Evolutionary conservation across 2,888 invertebrate species (phyloP).

Genomic region (Torymus aiolomorphi): DNA sequence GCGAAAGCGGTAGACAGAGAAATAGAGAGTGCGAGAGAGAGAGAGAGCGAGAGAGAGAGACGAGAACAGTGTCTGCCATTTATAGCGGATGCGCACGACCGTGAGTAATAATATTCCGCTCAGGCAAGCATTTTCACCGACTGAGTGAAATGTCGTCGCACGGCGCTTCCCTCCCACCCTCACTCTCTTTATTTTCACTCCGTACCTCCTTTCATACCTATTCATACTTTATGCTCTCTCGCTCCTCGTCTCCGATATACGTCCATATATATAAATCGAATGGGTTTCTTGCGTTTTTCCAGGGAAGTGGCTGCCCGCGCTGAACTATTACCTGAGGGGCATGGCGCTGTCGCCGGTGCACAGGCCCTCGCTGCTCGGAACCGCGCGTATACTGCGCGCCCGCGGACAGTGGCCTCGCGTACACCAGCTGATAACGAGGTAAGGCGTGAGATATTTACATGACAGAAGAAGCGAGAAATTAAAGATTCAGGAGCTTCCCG

Average conservation of each 20-base stretch:
- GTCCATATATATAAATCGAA: constrained; percentile 55
- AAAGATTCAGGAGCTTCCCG: too few species aligned
- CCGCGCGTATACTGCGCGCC: constrained; percentile 80
- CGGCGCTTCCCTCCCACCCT: too few species aligned
- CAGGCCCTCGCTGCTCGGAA: constrained; percentile 79
- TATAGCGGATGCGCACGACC: too few species aligned
- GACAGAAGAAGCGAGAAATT: not conserved
- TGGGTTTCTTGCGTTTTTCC: constrained; percentile 58
- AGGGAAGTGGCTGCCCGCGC: constrained; percentile 78
- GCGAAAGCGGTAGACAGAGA: too few species aligned
- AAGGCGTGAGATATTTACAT: constrained; percentile 48
- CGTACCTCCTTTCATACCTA: too few species aligned
- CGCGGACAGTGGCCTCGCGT: constrained; percentile 82
- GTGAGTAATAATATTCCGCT: too few species aligned
- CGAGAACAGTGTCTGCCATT: too few species aligned
- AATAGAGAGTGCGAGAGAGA: too few species aligned
- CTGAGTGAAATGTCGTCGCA: too few species aligned
- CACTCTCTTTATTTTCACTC: too few species aligned
- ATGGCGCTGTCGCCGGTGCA: constrained; percentile 78
- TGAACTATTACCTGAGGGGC: constrained; percentile 79
- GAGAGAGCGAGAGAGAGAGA: too few species aligned
- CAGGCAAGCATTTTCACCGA: too few species aligned
- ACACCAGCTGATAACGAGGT: constrained; percentile 83
- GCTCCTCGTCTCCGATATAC: constrained; percentile 50
- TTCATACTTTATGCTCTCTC: constrained; percentile 1